Evolutionary conservation across 2,113 vertebrate genomes (phyloP), one percentile per base, ranked within the genome.

Genomic region (Urocynchramus pylzowi): DNA sequence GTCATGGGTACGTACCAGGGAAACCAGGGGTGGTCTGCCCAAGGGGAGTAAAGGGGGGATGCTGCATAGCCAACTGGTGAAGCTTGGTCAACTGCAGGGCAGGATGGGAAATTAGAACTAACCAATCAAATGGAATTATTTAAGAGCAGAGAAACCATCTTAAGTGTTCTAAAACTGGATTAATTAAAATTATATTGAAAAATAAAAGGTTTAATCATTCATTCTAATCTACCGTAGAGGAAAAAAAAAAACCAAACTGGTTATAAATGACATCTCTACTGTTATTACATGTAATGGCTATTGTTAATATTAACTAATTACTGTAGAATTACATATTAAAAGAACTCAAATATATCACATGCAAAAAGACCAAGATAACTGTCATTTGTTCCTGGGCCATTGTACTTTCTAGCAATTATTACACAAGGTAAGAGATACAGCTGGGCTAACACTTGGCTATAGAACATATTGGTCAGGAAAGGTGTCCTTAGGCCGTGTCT

Each of bases 61-160:
- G 99, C 99, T 99, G 99, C 99, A 99, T 99, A 99, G 99, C 99
- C 99, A 99, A 99, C 99, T 99, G 99, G 98, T 99, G 99, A 99
- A 99, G 99, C 99, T 99, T 99, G 99, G 99, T 99, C 98, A 99
- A 99, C 99, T 99, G 99, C 99, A 98, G 99, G 99, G 99, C 98
- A 99, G 99, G 99, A 99, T 99, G 99, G 98, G 99, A 99, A 98
- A 99, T 99, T 99, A 99, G 99, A 99, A 98, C 99, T 99, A 99
- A 98, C 98, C 98, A 99, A 99, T 99, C 98, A 99, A 98, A 98
- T 97, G 98, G 98, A 98, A 99, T 99, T 99, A 99, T 99, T 98
- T 98, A 98, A 99, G 98, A 99, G 98, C 98, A 99, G 97, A 98
- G 98, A 99, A 98, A 97, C 98, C 98, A 98, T 98, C 98, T 98